Evolutionary conservation across 2,113 vertebrate genomes (phyloP).

Genomic region (Mirza zaza): DNA sequence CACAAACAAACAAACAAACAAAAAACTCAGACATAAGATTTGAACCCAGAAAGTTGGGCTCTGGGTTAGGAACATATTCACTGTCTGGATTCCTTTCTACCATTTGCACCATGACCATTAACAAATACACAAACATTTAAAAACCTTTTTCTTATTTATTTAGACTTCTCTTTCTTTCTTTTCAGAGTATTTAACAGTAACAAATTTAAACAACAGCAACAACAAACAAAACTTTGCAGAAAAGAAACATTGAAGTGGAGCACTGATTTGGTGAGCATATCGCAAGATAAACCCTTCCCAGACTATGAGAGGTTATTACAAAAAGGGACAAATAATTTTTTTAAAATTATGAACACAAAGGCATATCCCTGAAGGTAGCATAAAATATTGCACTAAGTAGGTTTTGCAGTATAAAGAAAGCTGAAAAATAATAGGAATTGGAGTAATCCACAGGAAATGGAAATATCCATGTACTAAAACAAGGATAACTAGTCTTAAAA

Average conservation of each 20-base stretch:
- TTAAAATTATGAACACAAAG: constrained; percentile 37
- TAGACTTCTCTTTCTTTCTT: not conserved
- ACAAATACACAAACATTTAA: not conserved
- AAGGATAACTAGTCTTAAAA: constrained; percentile 11
- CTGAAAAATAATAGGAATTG: constrained; percentile 39
- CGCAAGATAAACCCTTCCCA: not conserved
- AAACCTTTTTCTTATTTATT: not conserved
- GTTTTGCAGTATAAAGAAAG: constrained; percentile 28
- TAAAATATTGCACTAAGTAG: constrained; percentile 48
- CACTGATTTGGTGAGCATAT: not conserved
- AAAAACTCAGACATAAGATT: not conserved
- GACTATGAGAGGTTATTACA: not conserved
- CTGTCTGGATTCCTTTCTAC: not conserved
- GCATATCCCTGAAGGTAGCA: not conserved
- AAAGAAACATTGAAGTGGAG: not conserved
- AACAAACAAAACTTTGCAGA: not conserved
- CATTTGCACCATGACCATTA: not conserved
- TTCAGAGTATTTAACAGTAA: not conserved
- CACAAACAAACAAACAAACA: not conserved
- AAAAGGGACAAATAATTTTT: constrained; percentile 1
- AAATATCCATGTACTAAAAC: constrained; percentile 46
- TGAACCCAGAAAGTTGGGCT: not conserved
- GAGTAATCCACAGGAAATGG: constrained; percentile 21
- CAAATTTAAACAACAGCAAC: not conserved
- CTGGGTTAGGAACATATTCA: not conserved